Evolutionary conservation across 2,888 invertebrate genomes (phyloP), one percentile per base, ranked within the genome.

Genomic region (Phaonia tiefii): DNA sequence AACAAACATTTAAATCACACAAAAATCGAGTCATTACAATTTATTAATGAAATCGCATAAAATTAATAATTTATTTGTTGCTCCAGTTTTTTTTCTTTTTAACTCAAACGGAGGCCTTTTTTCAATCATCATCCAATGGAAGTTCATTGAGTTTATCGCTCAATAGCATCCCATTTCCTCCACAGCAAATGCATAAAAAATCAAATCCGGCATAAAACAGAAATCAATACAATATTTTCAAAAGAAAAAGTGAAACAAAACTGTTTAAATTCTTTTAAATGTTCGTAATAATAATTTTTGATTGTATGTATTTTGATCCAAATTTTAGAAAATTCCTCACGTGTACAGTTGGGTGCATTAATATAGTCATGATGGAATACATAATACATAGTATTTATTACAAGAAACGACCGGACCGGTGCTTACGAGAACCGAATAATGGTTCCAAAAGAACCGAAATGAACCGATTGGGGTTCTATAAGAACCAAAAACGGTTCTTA

Each of bases 71-170:
- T 67, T 54, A 69, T 69, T 69, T 56, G 54, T 25, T 42, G 54
- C 49, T 42, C 69, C 42, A 69, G 22, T 63, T 63, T 63, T 42
- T 26, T n/a, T 72, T 69, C 31, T 4, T 56, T 51, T 51, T 39
- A 73, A 42, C 26, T 58, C 20, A 20, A 39, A 60, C 42, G 42
- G 63, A 20, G 22, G 42, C 42, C 17, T 10, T 37, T 37, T 20
- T 60, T 60, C 39, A 39, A 58, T 54, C n/a, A 58, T 54, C n/a
- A 73, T 37, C 70, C 46, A 31, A 26, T 39, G 56, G 20, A 73
- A 74, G 69, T 69, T 76, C 58, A 76, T 65, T 70, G 22, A 67
- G 63, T 72, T 81, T 78, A 78, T 81, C 75, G 77, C 71, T 78
- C 5, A 56, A 58, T 66, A 51, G 56, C 56, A 69, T 66, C 39